phyloP scores from a whole-genome alignment of 1,140 invertebrate species.

The Heliconius hewitsoni region DNA sequence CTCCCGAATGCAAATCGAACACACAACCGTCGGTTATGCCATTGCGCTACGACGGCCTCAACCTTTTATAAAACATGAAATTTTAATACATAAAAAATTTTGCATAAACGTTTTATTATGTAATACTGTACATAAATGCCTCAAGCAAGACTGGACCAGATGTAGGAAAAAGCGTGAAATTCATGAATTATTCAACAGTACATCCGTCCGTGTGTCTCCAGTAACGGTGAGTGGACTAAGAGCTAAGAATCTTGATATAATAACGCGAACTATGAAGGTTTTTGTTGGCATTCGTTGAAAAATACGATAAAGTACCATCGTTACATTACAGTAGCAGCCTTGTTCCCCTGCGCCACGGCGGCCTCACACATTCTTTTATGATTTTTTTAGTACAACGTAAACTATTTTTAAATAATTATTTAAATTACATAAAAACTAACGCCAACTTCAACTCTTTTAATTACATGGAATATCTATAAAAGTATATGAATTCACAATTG shows the following conservation, averaged over 20 bases:
- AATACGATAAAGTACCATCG: slow-evolving; percentile 13
- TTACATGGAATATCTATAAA: background rate
- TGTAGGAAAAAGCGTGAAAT: slow-evolving; percentile 37
- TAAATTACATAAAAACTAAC: background rate
- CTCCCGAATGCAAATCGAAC: no score
- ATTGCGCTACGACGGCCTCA: no score
- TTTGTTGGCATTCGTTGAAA: slow-evolving; percentile 46
- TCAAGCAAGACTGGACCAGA: slow-evolving; percentile 16
- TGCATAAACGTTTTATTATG: background rate
- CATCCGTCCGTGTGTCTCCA: slow-evolving; percentile 39
- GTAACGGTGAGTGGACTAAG: slow-evolving; percentile 40
- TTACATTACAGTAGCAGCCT: no score
- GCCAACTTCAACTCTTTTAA: background rate
- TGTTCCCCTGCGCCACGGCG: no score
- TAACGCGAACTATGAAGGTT: slow-evolving; percentile 49
- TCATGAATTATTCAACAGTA: slow-evolving; percentile 37
- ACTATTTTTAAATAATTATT: background rate
- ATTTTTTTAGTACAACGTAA: background rate
- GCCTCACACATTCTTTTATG: no score
- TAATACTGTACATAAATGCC: slow-evolving; percentile 13
- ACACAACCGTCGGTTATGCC: no score
- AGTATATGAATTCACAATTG: background rate
- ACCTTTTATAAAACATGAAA: background rate
- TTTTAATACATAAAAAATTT: background rate
- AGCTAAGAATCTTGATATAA: slow-evolving; percentile 55